Conservation (phyloP, 2,113 vertebrate genomes). For the rabbit (Oryctolagus cuniculus) region DNA sequence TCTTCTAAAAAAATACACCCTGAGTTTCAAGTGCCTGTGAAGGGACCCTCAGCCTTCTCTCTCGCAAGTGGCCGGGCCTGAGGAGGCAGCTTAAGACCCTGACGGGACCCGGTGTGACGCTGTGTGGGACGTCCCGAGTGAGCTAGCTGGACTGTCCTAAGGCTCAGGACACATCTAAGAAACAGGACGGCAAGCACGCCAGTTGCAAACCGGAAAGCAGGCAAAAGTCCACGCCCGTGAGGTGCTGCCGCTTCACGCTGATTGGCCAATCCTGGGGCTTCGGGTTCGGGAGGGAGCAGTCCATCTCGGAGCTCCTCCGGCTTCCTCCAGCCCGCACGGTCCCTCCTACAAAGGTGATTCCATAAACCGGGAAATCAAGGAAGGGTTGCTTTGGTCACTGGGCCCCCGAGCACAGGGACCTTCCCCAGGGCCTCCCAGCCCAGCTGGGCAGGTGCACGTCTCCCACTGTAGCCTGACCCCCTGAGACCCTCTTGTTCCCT, state of each 20-base stretch:
- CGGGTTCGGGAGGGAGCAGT: not conserved
- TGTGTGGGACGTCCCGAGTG: rapidly evolving
- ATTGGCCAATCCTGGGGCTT: not conserved
- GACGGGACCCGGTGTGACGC: rapidly evolving
- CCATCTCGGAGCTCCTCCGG: not conserved
- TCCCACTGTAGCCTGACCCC: not conserved
- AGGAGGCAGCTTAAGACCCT: not conserved
- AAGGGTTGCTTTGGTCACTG: not conserved
- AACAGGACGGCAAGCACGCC: rapidly evolving
- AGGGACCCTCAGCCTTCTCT: not conserved
- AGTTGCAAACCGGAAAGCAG: not conserved
- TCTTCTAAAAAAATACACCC: no score
- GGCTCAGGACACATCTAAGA: not conserved
- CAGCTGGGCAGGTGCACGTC: rapidly evolving
- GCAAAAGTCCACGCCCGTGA: not conserved
- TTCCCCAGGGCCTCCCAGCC: not conserved
- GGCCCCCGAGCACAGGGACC: not conserved
- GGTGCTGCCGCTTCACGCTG: not conserved
- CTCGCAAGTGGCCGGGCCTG: not conserved
- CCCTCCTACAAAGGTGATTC: not conserved
- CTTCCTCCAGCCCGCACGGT: not conserved
- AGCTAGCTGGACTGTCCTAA: no score
- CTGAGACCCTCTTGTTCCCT: not conserved
- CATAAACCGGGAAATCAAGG: rapidly evolving
- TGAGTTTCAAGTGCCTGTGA: not conserved